Evolutionary conservation across 2,797 vertebrate species (phyloP).

Genomic region (Cynopterus sphinx): DNA sequence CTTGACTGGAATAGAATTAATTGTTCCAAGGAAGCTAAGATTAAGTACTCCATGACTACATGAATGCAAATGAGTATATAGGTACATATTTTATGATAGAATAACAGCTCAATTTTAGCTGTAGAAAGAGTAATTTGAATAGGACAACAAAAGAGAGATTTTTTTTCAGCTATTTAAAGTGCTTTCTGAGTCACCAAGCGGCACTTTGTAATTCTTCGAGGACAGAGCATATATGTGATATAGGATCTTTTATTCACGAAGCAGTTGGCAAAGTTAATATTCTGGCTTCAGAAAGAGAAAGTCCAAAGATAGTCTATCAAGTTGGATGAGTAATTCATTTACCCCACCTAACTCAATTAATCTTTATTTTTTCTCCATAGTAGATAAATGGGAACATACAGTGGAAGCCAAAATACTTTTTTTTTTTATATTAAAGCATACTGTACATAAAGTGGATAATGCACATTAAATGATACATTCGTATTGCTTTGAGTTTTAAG

Average conservation of each 20-base stretch:
- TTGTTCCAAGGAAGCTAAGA: not conserved
- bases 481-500: conserved; percentile 10
- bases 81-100: conserved; percentile 23
- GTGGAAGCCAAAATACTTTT: not conserved
- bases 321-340: conserved; percentile 6
- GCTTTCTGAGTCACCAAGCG: not conserved
- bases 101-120: not conserved
- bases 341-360: not conserved
- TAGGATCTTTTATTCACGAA: not conserved
- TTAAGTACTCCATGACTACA: not conserved
- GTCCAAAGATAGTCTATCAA: not conserved
- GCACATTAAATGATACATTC: not conserved
- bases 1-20: not conserved
- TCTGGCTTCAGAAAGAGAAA: not conserved
- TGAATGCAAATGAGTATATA: not conserved
- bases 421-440: not conserved
- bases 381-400: not conserved
- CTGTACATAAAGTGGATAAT: not conserved
- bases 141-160: not conserved
- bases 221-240: not conserved
- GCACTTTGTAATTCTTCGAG: not conserved
- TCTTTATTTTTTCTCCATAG: not conserved
- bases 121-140: conserved; percentile 3
- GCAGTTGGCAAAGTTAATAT: conserved; percentile 44
- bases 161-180: not conserved